These are phyloP conservation scores for Drosophila teissieri DNA, from an alignment of 1,140 invertebrate species.

Conservation along the genomic window DNA sequence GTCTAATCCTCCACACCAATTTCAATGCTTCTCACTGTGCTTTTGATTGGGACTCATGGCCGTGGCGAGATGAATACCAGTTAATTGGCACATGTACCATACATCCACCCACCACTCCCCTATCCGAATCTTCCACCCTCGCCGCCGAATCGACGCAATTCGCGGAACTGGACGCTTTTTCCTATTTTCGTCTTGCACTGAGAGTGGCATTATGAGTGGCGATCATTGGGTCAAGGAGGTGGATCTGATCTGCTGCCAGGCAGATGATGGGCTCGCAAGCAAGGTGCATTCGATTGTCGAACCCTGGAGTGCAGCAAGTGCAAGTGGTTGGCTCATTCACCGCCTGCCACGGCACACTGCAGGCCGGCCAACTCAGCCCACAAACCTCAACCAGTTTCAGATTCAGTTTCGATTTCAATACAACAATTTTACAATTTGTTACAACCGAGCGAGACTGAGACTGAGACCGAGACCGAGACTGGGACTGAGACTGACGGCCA, in stretches of 20 bases:
- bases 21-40: neutral
- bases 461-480: too few relatives aligned
- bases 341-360: constrained; percentile 17
- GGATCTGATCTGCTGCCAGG: constrained; percentile 1
- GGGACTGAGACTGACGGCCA: constrained; percentile 16
- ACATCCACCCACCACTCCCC: constrained; percentile 36
- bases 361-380: constrained; percentile 26
- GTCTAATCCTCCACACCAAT: neutral
- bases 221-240: constrained; percentile 1
- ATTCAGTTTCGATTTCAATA: constrained; percentile 80
- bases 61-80: constrained; percentile 27
- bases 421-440: constrained; percentile 74
- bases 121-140: constrained; percentile 8
- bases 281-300: neutral
- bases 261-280: neutral
- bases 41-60: neutral
- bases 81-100: constrained; percentile 39
- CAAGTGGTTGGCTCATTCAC: constrained; percentile 37
- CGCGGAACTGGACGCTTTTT: neutral
- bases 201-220: neutral
- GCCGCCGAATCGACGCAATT: constrained; percentile 7
- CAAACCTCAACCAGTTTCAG: constrained; percentile 73
- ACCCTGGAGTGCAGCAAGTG: constrained; percentile 38
- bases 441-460: constrained; percentile 54
- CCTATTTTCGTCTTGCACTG: constrained; percentile 11